Evolutionary conservation across 2,797 vertebrate genomes (phyloP), one percentile per base, ranked within the genome.

Genomic region (Gadopsis marmoratus): DNA sequence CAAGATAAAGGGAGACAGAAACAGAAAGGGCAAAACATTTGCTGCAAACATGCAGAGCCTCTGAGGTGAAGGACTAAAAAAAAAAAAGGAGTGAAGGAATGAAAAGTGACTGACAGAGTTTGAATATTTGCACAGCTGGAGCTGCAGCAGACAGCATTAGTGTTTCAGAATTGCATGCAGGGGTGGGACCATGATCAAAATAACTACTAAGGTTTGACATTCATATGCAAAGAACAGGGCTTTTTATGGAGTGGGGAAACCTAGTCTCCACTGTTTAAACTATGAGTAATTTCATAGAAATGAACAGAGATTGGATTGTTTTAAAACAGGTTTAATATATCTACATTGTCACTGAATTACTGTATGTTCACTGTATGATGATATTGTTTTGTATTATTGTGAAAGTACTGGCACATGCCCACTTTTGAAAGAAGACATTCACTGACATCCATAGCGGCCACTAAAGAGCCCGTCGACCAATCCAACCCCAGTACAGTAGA

Each of bases 1-100:
- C 37, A 14, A 63, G 39, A 86, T n/a, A 17, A 59, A 76, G 16
- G 5, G 9, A 65, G 31, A 59, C 33, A 70, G 68, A 74, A 53
- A 69, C 39, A 68, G 35, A 83, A 61, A 61, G 55, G n/a, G 35
- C 19, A 47, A 79, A 47, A 8, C 0, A n/a, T 61, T 47, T 65
- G 69, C 60, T 50, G 37, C 37, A 50, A 59, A 60, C 14, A 73
- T 51, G 39, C 43, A 19, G 14, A 50, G 35, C 50, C 7, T 70
- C 23, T 53, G 39, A 59, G n/a, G 54, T 6, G 35, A 62, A 43
- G 8, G 43, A 43, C 31, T 16, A 26, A 26, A 26, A 26, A 37
- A 37, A 37, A 21, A 64, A 69, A 63, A 55, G 35, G 39, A 74
- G 43, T 5, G 19, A 14, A 67, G 21, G 35, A 45, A 14, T 37